Evolutionary conservation across 2,888 invertebrate species (phyloP), one percentile per base, ranked within the genome.

Genomic region (Eustalomyia histrio): DNA sequence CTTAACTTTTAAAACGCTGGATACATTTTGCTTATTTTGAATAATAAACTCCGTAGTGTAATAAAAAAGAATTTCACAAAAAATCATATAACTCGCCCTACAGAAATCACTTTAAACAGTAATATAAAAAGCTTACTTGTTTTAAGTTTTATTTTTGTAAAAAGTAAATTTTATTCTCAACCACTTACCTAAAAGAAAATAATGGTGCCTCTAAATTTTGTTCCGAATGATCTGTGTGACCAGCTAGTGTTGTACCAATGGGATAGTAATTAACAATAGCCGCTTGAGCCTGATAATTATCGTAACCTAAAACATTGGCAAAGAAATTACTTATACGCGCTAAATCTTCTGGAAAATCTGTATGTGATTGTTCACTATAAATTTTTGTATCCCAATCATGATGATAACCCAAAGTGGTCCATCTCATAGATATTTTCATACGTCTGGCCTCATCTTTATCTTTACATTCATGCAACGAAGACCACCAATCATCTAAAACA

Each of bases 371-470:
- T 90, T 97, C 96, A 74, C 92, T 93, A 87, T 97, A 97, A 12
- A 94, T 94, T 93, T 99, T 99, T 69, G 97, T 96, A 86, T 97
- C 95, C 99, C 99, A 99, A 89, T 99, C 95, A 90, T 99, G 98
- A 91, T 99, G 99, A 89, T 98, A 99, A 14, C 99, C 99, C 43
- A 99, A 91, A 0, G 99, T 99, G 1, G 95, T 94, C 99, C 99
- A 99, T 85, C 99, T 92, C 85, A 99, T 90, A 78, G 84, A 92
- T 79, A 84, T 88, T 85, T 86, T 90, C 86, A 90, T 84, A 3
- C 89, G 90, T 84, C 85, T 83, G 2, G 67, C 75, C 9, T 84
- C 83, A 21, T 84, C 81, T 24, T 82, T 83, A 52, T 89, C 84
- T 1, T 35, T 79, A 24, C 86, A 85, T 1, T 84, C 72, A 33